These are phyloP conservation scores for Sparus aurata DNA, from an alignment of 2,797 vertebrate genomes.

Conservation along the genomic window DNA sequence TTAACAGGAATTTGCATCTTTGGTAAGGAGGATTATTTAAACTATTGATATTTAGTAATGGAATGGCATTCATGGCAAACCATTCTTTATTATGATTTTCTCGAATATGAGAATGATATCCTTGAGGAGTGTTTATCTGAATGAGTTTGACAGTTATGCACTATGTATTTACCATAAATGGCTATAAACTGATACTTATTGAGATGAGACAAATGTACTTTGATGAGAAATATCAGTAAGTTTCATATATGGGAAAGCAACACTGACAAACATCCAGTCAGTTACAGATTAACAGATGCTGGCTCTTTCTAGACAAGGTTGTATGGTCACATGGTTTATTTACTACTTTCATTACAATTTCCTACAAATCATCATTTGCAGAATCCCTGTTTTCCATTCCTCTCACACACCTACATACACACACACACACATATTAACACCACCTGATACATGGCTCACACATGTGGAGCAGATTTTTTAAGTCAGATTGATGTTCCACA, in stretches of 20 bases:
- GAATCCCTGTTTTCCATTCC: not conserved
- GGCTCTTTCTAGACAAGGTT: not conserved
- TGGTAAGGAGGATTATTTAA: not conserved
- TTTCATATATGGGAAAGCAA: not conserved
- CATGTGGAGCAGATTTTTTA: constrained; percentile 65
- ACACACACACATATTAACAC: constrained; percentile 36
- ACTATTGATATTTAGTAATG: not conserved
- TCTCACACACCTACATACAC: constrained; percentile 25
- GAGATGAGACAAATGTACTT: not conserved
- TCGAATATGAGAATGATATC: not conserved
- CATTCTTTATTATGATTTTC: not conserved
- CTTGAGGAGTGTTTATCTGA: not conserved
- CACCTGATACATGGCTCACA: constrained; percentile 60
- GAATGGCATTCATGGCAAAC: not conserved
- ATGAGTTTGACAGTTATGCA: not conserved
- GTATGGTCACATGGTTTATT: not conserved
- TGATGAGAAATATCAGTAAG: not conserved
- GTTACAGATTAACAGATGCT: not conserved
- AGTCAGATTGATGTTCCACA: constrained; percentile 72
- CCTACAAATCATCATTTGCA: not conserved
- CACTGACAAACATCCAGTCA: not conserved
- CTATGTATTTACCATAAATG: not conserved
- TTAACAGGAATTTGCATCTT: not conserved
- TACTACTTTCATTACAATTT: not conserved
- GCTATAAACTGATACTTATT: not conserved